Evolutionary conservation across 2,888 invertebrate genomes (phyloP).

Genomic region (Tribolium freemani): DNA sequence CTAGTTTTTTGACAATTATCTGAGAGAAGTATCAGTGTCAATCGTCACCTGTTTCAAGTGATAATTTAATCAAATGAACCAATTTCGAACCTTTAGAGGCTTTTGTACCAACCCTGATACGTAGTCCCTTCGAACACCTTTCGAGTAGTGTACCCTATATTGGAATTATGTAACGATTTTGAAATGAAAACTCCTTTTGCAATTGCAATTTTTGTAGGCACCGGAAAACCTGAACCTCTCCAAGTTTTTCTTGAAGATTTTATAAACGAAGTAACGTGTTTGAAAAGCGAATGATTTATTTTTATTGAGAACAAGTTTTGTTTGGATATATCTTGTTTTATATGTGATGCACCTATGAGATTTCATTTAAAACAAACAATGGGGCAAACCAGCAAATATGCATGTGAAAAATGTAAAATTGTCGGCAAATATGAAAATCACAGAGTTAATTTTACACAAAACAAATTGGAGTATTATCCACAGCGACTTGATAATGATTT

Average conservation of each 20-base stretch:
- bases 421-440: slow-evolving; percentile 13
- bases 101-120: too few relatives aligned
- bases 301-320: neutral
- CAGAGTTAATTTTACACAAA: neutral
- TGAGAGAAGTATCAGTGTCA: too few relatives aligned
- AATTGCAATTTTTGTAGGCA: slow-evolving; percentile 33
- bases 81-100: too few relatives aligned
- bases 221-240: slow-evolving; percentile 35
- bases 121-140: too few relatives aligned
- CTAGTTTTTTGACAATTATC: too few relatives aligned
- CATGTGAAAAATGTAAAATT: slow-evolving; percentile 34
- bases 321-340: slow-evolving; percentile 22
- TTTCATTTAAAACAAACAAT: slow-evolving; percentile 30
- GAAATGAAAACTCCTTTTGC: slow-evolving; percentile 25
- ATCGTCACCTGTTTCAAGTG: too few relatives aligned
- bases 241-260: slow-evolving; percentile 16
- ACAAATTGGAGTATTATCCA: neutral
- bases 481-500: neutral
- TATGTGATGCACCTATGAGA: slow-evolving; percentile 39
- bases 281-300: neutral
- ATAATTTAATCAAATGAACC: too few relatives aligned
- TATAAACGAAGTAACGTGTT: slow-evolving; percentile 13
- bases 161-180: slow-evolving; percentile 26
- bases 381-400: slow-evolving; percentile 31
- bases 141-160: slow-evolving; percentile 38